A percentile compares a stretch with the other conserved stretches of the same genome.
Conservation (phyloP, 2,113 vertebrate genomes). For the Catharus minimus region DNA sequence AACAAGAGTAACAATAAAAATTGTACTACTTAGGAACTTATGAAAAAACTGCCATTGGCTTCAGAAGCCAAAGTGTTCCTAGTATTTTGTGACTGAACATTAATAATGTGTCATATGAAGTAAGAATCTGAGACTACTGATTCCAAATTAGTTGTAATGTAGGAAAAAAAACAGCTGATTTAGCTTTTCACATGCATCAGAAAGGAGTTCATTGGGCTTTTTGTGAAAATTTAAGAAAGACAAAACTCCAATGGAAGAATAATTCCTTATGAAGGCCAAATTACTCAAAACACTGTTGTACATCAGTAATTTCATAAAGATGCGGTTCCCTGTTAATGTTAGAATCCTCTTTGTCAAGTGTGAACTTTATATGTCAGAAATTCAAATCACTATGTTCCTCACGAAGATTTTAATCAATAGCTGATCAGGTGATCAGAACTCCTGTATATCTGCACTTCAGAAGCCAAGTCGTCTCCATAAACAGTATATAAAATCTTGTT, state of each 20-base stretch:
- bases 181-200: not conserved
- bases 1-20: not conserved
- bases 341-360: not conserved
- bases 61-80: not conserved
- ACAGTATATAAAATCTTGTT: not conserved
- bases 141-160: not conserved
- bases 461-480: not conserved
- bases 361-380: not conserved
- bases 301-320: not conserved
- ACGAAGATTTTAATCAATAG: not conserved
- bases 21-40: not conserved
- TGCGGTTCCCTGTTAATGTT: not conserved
- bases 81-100: not conserved
- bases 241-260: not conserved
- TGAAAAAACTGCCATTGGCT: not conserved
- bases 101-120: not conserved
- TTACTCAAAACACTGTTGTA: not conserved
- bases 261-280: not conserved
- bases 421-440: not conserved
- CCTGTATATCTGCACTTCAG: not conserved
- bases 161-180: not conserved
- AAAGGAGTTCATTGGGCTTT: rapidly evolving
- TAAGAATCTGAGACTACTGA: not conserved
- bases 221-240: not conserved
- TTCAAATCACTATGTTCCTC: not conserved